A percentile compares a stretch with the other conserved stretches of the same genome.
These are phyloP conservation scores for Oedothorax gibbosus DNA, from an alignment of 1,140 invertebrate species.

Conservation along the genomic window DNA sequence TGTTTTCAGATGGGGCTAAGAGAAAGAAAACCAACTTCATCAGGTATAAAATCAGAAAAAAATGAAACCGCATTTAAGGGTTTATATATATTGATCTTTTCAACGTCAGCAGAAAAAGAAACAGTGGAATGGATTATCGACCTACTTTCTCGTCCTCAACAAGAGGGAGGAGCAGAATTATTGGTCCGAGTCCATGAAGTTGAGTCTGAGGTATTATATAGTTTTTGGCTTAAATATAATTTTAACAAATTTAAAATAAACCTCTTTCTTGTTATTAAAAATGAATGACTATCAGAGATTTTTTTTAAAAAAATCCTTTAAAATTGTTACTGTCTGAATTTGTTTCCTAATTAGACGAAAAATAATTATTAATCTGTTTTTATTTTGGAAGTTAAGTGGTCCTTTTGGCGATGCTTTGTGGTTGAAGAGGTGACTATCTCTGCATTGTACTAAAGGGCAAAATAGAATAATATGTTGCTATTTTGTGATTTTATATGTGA, in stretches of 20 bases:
- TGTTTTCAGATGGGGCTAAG: constrained; percentile 2
- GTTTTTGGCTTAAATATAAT: neutral
- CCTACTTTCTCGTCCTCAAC: constrained; percentile 26
- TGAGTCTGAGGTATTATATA: neutral
- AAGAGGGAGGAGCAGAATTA: constrained; percentile 47
- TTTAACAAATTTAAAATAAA: neutral
- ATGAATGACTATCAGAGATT: too few species aligned
- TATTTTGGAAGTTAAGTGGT: too few species aligned
- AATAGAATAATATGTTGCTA: too few species aligned
- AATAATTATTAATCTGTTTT: too few species aligned
- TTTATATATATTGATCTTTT: constrained; percentile 46
- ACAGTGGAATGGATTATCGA: constrained; percentile 27
- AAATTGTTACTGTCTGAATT: too few species aligned
- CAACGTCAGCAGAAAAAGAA: neutral
- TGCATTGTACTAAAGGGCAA: too few species aligned
- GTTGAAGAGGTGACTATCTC: too few species aligned
- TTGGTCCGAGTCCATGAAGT: constrained; percentile 5
- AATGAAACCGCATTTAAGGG: constrained; percentile 26
- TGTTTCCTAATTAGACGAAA: too few species aligned
- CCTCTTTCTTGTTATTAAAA: too few species aligned
- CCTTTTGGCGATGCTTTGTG: too few species aligned
- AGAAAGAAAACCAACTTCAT: neutral
- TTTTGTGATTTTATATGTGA: too few species aligned
- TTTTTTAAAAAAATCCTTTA: too few species aligned
- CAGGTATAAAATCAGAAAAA: neutral